Conservation (phyloP, 2,888 invertebrate species). For the Leucophenga maculata region DNA sequence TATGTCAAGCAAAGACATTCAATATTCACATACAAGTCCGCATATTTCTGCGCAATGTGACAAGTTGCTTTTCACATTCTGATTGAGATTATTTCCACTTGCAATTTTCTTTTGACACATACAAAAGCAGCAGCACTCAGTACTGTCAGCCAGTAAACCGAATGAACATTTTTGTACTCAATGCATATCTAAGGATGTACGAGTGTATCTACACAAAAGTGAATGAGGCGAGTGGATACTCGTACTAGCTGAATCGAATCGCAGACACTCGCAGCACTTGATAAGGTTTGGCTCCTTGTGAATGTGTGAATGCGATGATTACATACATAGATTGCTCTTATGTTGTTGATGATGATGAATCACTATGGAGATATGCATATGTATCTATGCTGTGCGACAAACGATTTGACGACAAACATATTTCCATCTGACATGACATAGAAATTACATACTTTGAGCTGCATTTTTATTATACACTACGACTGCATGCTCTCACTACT, state of each 20-base stretch:
- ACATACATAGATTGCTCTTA: not conserved
- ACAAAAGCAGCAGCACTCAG: too few relatives aligned
- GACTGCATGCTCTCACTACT: too few relatives aligned
- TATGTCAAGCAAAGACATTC: too few relatives aligned
- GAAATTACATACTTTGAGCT: slow-evolving; percentile 55
- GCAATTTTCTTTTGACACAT: not conserved
- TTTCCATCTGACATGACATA: slow-evolving; percentile 54
- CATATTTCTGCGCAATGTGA: slow-evolving; percentile 1
- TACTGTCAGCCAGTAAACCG: not conserved
- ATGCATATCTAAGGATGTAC: too few relatives aligned
- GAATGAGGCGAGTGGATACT: too few relatives aligned
- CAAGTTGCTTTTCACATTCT: slow-evolving; percentile 3
- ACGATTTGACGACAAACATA: slow-evolving; percentile 37
- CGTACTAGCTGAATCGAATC: too few relatives aligned
- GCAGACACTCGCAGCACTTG: too few relatives aligned
- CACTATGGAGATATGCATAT: slow-evolving; percentile 42
- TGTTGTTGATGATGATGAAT: slow-evolving; percentile 47
- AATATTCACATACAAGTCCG: too few relatives aligned
- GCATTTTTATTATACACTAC: too few relatives aligned
- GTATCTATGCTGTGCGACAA: not conserved
- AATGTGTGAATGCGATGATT: too few relatives aligned
- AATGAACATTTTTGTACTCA: not conserved
- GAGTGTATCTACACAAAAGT: too few relatives aligned
- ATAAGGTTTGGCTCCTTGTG: too few relatives aligned
- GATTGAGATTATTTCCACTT: slow-evolving; percentile 4